These are phyloP conservation scores for Cephus spinipes DNA, from an alignment of 2,888 invertebrate species.

Conservation along the genomic window DNA sequence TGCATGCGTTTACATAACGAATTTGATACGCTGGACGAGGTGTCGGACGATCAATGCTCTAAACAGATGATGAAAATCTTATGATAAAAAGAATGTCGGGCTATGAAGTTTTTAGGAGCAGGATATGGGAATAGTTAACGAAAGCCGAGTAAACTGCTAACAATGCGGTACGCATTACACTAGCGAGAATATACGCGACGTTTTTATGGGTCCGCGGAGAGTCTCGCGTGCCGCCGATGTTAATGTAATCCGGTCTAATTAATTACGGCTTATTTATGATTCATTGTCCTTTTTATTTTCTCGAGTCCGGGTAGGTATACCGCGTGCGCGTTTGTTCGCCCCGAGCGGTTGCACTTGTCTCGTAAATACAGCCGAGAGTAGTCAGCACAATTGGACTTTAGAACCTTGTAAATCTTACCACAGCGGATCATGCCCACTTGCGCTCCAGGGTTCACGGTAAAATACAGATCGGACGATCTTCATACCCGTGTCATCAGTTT, in stretches of 20 bases:
- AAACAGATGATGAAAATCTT: neutral
- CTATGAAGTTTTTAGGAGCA: neutral
- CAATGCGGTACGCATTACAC: conserved; percentile 39
- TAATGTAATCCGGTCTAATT: conserved; percentile 57
- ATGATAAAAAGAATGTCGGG: neutral
- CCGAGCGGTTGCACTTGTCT: conserved; percentile 25
- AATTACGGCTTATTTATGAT: conserved; percentile 58
- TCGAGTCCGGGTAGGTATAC: conserved; percentile 11
- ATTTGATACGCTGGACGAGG: neutral
- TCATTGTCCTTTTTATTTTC: conserved; percentile 37
- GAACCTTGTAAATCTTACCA: conserved; percentile 39
- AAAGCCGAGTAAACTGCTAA: conserved; percentile 36
- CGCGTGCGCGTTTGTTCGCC: neutral
- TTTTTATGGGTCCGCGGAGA: conserved; percentile 57
- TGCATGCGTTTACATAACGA: neutral
- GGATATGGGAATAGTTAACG: neutral
- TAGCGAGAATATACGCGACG: conserved; percentile 54
- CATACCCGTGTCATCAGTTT: neutral
- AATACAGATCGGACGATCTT: neutral
- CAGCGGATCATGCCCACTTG: neutral
- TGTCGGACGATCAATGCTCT: neutral
- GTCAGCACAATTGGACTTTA: conserved; percentile 44
- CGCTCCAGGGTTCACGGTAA: neutral
- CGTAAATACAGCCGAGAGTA: conserved; percentile 34
- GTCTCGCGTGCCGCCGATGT: conserved; percentile 55